Evolutionary conservation across 2,113 vertebrate species (phyloP), one percentile per base, ranked within the genome.

Genomic region (Cynopterus brachyotis): DNA sequence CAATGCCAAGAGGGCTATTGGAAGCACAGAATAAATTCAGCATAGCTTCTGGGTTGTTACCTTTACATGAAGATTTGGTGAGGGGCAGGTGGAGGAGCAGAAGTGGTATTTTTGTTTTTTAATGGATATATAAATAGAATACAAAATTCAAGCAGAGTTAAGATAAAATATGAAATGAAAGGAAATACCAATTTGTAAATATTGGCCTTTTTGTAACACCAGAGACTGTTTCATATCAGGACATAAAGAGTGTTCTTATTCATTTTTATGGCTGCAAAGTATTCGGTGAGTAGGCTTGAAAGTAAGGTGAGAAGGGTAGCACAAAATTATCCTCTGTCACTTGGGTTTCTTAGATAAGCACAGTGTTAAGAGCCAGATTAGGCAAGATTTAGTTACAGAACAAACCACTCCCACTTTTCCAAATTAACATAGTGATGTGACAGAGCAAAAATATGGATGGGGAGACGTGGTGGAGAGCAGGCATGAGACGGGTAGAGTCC

Each of bases 91-190:
- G 19, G 59, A 94, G 30, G 37, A 59, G 10, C 15, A 35, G 22
- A 60, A 1, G 12, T 95, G 13, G 11, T 45, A 32, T 78, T 84
- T 28, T 30, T 3, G 47, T 57, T 62, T 12, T 62, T 28, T 30
- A 60, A 62, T 30, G 28, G 59, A 62, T 10, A n/a, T 79, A 50
- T 20, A 60, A 78, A 59, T 13, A 45, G 16, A 55, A 59, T 30
- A 53, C 6, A 83, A 69, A 83, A 64, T 70, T 57, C 57, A 92
- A 59, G 28, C 28, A 35, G 55, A 75, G 35, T 95, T 95, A 90
- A 67, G 16, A 72, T 57, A 37, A 79, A 75, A 64, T 45, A 64
- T 73, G 20, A 89, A 95, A 90, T 1, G 6, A 72, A 37, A 84
- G 59, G 24, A 76, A 20, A 72, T 47, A 40, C 55, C 73, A 75